Evolutionary conservation across 2,113 vertebrate genomes (phyloP).

Genomic region (Clarias gariepinus): DNA sequence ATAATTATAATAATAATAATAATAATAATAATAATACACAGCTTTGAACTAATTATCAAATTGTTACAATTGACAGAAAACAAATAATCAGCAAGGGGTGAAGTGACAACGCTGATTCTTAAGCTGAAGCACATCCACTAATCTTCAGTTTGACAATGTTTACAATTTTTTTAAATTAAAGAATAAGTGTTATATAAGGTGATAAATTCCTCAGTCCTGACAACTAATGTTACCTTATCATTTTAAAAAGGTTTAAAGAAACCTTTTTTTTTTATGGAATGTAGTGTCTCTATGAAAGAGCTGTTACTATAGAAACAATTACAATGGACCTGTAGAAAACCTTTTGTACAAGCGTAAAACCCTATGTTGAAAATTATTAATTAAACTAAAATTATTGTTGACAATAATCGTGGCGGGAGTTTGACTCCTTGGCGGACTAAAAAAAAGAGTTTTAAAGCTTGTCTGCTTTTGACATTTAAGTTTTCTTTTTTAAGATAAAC

Average conservation of each 20-base stretch:
- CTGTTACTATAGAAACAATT: background rate
- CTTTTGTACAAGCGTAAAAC: conserved; percentile 8
- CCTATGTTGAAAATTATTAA: too few relatives aligned
- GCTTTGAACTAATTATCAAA: background rate
- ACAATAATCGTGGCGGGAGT: too few relatives aligned
- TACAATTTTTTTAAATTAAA: background rate
- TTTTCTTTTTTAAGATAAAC: background rate
- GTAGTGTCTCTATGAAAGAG: background rate
- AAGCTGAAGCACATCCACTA: background rate
- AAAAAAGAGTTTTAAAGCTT: too few relatives aligned
- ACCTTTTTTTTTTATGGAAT: too few relatives aligned
- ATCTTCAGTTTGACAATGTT: background rate
- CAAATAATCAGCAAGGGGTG: background rate
- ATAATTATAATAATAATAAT: background rate
- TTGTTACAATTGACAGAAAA: too few relatives aligned
- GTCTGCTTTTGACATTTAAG: too few relatives aligned
- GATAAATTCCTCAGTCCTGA: background rate
- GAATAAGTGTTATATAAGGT: background rate
- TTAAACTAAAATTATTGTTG: too few relatives aligned
- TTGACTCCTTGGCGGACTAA: too few relatives aligned
- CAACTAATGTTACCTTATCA: too few relatives aligned
- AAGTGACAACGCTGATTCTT: background rate
- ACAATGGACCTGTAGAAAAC: conserved; percentile 6
- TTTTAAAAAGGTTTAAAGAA: too few relatives aligned
- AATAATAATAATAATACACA: background rate